Base-by-base conservation (phyloP, 2,888 invertebrate species). In the Eupithecia insigniata region DNA sequence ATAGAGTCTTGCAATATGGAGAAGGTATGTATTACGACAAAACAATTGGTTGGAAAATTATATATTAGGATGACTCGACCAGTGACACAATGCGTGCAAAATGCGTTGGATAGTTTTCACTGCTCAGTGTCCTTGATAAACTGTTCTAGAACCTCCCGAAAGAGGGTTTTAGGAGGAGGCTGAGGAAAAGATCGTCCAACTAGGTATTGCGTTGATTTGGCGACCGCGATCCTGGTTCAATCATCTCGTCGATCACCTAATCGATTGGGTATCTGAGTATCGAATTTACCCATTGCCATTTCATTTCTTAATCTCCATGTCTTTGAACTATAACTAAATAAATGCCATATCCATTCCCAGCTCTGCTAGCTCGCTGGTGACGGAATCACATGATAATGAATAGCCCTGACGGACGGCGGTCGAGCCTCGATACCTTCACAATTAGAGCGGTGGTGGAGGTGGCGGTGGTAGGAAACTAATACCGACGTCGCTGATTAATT, bases 341-440 rank as follows among this genome's bases (percentile, higher is more conserved):
- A 22, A 55, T 55, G 26, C 55, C 55, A 14, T 55, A 55, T 55
- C 55, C 26, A 32, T 32, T 64, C 51, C 28, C 5, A 10, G 69
- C 4, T 55, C 16, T 34, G 51, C 22, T 62, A 12, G 14, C 30
- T 34, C 69, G 61, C 61, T 64, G 55, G 77, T 74, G 75, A 74
- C 74, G 74, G 74, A 74, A 68, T 71, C 51, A 22, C 64, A 55
- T 55, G 55, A 26, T 77, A 77, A 76, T 77, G 71, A 74, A 74
- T 73, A 65, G 69, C 55, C 39, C 34, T 71, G 75, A 77, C 76
- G 71, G 72, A 76, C 69, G 70, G 32, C 18, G 36, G 64, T 58
- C 51, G 66, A 51, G 64, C 46, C 66, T 66, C 51, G 72, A 71
- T 74, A 73, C 67, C 69, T 69, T 51, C 65, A 64, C 62, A 67